phyloP scores from a whole-genome alignment of 2,113 vertebrate genomes.

The Mus spicilegus region DNA sequence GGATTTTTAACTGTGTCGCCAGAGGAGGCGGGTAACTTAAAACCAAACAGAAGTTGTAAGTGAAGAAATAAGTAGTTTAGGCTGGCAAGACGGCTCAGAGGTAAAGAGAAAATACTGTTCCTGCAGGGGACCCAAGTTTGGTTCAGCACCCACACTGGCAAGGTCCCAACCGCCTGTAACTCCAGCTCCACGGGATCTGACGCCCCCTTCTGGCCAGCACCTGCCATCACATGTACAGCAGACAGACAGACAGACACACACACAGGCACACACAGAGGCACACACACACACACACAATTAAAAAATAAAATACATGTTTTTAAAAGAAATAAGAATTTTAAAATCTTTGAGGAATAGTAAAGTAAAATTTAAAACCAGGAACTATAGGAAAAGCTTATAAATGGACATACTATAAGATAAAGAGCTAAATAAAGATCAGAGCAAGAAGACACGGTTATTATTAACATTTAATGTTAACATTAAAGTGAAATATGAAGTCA shows the following conservation, averaged over 20 bases:
- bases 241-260: too few species aligned
- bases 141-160: not conserved
- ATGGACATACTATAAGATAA: not conserved
- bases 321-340: not conserved
- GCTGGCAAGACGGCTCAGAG: not conserved
- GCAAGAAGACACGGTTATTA: not conserved
- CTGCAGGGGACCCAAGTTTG: not conserved
- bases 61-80: not conserved
- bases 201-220: not conserved
- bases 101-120: not conserved
- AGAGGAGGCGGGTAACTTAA: not conserved
- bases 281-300: not conserved
- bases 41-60: slow-evolving; percentile 32
- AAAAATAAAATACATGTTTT: not conserved
- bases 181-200: not conserved
- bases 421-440: not conserved
- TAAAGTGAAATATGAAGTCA: not conserved
- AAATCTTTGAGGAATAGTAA: not conserved
- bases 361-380: slow-evolving; percentile 17
- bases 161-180: not conserved
- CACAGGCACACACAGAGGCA: not conserved
- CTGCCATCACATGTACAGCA: not conserved
- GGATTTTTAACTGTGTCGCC: too few species aligned
- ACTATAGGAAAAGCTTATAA: not conserved
- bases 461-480: slow-evolving; percentile 32